Evolutionary conservation across 2,113 vertebrate species (phyloP).

Genomic region (Pygoscelis antarcticus): DNA sequence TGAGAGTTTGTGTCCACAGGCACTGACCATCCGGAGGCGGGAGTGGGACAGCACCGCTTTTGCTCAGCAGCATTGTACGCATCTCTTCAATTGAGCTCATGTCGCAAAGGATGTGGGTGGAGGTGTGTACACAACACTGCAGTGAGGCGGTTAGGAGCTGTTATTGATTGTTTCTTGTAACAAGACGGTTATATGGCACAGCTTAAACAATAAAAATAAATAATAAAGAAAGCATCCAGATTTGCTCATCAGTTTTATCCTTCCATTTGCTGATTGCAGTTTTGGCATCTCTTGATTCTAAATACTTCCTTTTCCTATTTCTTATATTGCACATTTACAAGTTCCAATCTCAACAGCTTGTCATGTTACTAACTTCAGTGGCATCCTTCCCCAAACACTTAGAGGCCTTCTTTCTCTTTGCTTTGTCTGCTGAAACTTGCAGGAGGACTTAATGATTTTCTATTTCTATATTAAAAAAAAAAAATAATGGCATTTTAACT

Average conservation of each 20-base stretch:
- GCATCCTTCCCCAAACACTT: neutral
- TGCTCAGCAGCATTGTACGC: rapidly evolving
- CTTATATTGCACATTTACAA: neutral
- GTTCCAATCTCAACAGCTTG: neutral
- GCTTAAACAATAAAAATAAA: constrained; percentile 53
- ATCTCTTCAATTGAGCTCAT: rapidly evolving
- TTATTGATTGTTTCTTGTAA: neutral
- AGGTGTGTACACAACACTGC: neutral
- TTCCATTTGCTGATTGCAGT: constrained; percentile 63
- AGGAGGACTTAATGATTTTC: neutral
- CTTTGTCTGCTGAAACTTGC: neutral
- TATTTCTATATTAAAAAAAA: neutral
- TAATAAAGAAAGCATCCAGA: constrained; percentile 30
- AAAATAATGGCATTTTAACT: neutral
- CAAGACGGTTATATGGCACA: neutral
- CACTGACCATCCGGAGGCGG: neutral
- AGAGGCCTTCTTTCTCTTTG: neutral
- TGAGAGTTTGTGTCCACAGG: neutral
- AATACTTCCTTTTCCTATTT: constrained; percentile 43
- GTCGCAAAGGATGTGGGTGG: neutral
- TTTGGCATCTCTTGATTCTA: constrained; percentile 46
- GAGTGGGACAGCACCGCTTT: neutral
- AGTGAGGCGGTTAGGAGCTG: neutral
- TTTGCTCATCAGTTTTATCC: constrained; percentile 46
- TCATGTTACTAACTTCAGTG: neutral